Percentiles rank a stretch among this genome's conserved stretches.
phyloP scores from a whole-genome alignment of 2,113 vertebrate species.

The Acrocephalus arundinaceus region DNA sequence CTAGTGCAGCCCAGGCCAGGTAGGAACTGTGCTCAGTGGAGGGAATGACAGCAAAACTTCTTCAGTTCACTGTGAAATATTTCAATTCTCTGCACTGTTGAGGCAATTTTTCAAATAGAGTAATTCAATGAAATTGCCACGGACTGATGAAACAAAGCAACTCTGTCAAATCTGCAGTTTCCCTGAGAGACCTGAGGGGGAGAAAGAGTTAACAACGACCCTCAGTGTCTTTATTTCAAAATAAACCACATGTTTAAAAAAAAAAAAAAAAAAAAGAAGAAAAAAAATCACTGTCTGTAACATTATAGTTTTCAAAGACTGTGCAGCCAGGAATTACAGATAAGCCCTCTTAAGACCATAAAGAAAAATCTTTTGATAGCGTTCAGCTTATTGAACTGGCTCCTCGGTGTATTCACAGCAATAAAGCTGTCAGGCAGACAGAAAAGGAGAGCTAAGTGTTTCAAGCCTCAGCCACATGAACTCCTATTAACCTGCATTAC shows the following conservation, averaged over 20 bases:
- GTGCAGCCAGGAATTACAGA: constrained; percentile 48
- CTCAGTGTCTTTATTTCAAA: constrained; percentile 4
- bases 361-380: constrained; percentile 16
- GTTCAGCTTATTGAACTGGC: constrained; percentile 12
- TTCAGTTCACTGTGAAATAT: neutral
- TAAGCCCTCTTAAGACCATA: constrained; percentile 42
- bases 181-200: neutral
- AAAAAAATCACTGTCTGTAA: neutral
- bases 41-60: neutral
- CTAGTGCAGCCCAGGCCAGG: neutral
- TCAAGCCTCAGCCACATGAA: constrained; percentile 31
- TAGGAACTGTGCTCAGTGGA: neutral
- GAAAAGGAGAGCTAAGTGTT: constrained; percentile 18
- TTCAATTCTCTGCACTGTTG: neutral
- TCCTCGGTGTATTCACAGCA: neutral
- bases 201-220: neutral
- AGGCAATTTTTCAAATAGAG: neutral
- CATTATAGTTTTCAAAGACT: constrained; percentile 25
- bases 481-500: constrained; percentile 35
- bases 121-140: neutral
- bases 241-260: neutral
- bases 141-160: neutral
- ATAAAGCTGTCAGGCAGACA: constrained; percentile 50
- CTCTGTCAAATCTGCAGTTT: neutral
- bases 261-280: neutral